A percentile compares a stretch with the other conserved stretches of the same genome.
phyloP scores from a whole-genome alignment of 2,113 vertebrate genomes.

The Mirza zaza region DNA sequence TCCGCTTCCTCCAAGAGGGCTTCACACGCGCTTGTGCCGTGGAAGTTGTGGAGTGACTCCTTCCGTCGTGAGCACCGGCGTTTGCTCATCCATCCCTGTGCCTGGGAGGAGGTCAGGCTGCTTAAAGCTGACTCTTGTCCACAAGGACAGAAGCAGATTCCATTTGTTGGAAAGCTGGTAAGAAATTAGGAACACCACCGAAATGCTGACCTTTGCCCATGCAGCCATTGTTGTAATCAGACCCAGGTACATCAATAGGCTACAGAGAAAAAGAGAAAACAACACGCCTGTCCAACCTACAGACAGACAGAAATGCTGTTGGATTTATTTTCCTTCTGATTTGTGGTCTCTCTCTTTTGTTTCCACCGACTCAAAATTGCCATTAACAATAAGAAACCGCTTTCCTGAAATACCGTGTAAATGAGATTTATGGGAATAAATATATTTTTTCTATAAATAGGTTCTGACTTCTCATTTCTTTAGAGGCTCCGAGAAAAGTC shows the following conservation, averaged over 20 bases:
- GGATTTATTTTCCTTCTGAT: neutral
- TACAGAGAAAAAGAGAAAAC: neutral
- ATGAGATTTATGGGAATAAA: neutral
- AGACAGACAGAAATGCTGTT: neutral
- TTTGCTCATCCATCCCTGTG: neutral
- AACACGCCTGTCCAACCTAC: neutral
- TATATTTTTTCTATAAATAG: neutral
- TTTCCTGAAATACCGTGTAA: neutral
- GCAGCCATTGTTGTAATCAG: neutral
- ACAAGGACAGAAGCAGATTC: neutral
- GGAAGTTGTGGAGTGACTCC: neutral
- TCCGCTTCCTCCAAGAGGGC: neutral
- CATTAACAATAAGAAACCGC: neutral
- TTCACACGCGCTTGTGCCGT: accelerated
- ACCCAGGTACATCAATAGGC: neutral
- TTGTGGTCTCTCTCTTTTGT: neutral
- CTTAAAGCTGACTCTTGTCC: neutral
- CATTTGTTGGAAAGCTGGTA: neutral
- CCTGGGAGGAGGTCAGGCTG: neutral
- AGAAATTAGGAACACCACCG: neutral
- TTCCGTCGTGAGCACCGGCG: no score
- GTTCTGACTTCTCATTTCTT: neutral
- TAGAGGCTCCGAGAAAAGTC: neutral
- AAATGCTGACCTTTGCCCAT: neutral
- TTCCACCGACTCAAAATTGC: neutral